A percentile compares a stretch with the other conserved stretches of the same genome.
Conservation (phyloP, 1,140 invertebrate species). For the Littorina saxatilis region DNA sequence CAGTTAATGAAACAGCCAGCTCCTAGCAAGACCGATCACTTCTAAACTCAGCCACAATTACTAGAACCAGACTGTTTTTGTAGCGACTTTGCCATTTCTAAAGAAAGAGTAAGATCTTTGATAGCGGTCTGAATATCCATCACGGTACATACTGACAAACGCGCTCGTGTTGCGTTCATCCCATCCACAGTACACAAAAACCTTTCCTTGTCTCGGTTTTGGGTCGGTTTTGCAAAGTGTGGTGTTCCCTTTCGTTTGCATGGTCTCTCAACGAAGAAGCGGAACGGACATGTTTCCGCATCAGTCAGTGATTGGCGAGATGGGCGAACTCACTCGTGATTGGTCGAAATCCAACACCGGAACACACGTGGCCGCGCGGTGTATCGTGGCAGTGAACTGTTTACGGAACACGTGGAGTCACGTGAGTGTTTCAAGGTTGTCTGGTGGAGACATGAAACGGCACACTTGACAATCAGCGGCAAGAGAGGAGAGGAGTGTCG, state of each 20-base stretch:
- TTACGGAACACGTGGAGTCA: not conserved
- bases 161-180: not conserved
- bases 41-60: no score
- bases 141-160: not conserved
- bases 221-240: not conserved
- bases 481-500: no score
- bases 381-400: not conserved
- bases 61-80: no score
- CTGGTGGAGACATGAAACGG: no score
- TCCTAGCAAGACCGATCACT: no score
- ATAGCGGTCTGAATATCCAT: conserved; percentile 7
- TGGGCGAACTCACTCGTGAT: not conserved
- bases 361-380: not conserved
- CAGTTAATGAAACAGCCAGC: no score
- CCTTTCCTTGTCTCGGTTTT: not conserved
- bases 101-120: not conserved
- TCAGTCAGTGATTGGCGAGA: not conserved
- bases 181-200: no score
- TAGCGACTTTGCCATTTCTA: not conserved
- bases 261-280: not conserved
- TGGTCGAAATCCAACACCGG: conserved; percentile 8
- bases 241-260: not conserved
- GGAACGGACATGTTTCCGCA: not conserved
- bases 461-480: no score
- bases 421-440: no score